These are phyloP conservation scores for Sebastes baramenuke DNA, from an alignment of 2,797 vertebrate species.

Conservation along the genomic window DNA sequence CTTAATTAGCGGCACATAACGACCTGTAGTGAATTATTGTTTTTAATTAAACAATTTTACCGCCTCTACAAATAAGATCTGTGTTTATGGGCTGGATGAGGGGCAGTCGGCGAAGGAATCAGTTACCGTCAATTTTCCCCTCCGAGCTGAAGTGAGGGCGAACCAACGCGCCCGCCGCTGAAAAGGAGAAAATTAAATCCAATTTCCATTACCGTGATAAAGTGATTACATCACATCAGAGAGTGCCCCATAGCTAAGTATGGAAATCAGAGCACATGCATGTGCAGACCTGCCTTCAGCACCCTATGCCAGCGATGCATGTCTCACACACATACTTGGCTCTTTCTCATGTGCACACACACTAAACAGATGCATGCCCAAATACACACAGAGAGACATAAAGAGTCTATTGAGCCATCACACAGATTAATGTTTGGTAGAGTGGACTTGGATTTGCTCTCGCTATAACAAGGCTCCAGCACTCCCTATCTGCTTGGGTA, in stretches of 20 bases:
- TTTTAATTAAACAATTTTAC: slow-evolving; percentile 81
- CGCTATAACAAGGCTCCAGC: slow-evolving; percentile 62
- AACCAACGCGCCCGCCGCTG: slow-evolving; percentile 43
- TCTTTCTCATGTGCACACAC: slow-evolving; percentile 12
- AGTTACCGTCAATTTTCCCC: slow-evolving; percentile 61
- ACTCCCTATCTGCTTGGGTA: slow-evolving; percentile 61
- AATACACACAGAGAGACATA: slow-evolving; percentile 49
- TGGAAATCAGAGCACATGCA: slow-evolving; percentile 57
- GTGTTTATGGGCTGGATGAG: slow-evolving; percentile 71
- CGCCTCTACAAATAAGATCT: slow-evolving; percentile 77
- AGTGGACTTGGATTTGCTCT: slow-evolving; percentile 68
- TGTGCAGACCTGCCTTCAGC: slow-evolving; percentile 46
- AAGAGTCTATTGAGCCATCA: slow-evolving; percentile 74
- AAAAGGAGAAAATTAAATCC: slow-evolving; percentile 69
- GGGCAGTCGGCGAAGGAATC: slow-evolving; percentile 60
- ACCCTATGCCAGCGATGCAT: slow-evolving; percentile 28
- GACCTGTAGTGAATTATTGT: slow-evolving; percentile 78
- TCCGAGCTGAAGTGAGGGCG: slow-evolving; percentile 51
- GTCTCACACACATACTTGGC: slow-evolving; percentile 43
- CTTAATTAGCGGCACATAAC: slow-evolving; percentile 77
- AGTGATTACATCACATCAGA: slow-evolving; percentile 75
- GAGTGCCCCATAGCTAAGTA: slow-evolving; percentile 59
- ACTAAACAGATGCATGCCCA: slow-evolving; percentile 36
- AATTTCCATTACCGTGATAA: slow-evolving; percentile 73
- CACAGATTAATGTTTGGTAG: slow-evolving; percentile 68